Evolutionary conservation across 1,140 invertebrate genomes (phyloP).

Genomic region (Dufourea novaeangliae): DNA sequence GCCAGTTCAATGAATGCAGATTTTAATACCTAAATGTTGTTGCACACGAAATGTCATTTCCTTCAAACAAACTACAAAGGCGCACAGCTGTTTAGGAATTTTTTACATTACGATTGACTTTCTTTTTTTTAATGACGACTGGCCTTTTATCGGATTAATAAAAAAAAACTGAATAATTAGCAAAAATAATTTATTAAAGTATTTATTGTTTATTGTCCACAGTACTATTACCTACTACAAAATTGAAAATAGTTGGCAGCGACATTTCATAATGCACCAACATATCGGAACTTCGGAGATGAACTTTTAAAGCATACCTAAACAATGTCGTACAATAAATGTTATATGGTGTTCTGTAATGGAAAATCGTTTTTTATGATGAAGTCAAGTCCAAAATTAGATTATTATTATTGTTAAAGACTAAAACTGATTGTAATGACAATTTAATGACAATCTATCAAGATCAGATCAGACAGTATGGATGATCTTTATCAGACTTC

Average conservation of each 20-base stretch:
- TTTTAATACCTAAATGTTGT: slow-evolving; percentile 20
- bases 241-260: background rate
- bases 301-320: slow-evolving; percentile 14
- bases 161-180: background rate
- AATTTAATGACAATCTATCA: slow-evolving; percentile 5
- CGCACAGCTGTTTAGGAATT: background rate
- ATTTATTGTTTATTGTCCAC: no score
- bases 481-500: background rate
- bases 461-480: background rate
- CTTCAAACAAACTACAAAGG: background rate
- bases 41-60: background rate
- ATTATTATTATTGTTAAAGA: slow-evolving; percentile 3
- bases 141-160: background rate
- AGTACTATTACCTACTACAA: background rate
- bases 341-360: slow-evolving; percentile 31
- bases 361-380: slow-evolving; percentile 14
- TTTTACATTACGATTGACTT: background rate
- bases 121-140: background rate
- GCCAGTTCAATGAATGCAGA: slow-evolving; percentile 9
- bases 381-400: background rate
- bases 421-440: background rate
- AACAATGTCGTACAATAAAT: slow-evolving; percentile 41
- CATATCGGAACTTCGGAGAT: background rate
- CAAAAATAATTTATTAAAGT: background rate
- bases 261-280: background rate